Evolutionary conservation across 2,888 invertebrate species (phyloP).

Genomic region (Ernsta delagoae): DNA sequence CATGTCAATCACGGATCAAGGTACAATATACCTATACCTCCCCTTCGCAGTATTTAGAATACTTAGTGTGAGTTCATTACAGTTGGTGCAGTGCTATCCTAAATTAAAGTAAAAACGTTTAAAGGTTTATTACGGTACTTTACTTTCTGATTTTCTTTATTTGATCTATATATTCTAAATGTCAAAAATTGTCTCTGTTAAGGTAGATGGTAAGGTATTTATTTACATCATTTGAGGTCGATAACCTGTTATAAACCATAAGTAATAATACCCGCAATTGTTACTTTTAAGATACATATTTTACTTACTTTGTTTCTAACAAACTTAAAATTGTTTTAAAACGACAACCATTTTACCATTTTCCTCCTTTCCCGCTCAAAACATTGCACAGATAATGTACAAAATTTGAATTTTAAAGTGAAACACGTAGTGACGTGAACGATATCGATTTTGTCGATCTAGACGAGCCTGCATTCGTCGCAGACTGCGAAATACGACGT

Average conservation of each 20-base stretch:
- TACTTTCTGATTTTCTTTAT: too few relatives aligned
- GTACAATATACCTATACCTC: conserved; percentile 36
- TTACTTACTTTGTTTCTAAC: too few relatives aligned
- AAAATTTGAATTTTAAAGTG: conserved; percentile 13
- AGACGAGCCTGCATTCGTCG: conserved; percentile 14
- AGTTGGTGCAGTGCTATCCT: too few relatives aligned
- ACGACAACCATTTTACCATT: background rate
- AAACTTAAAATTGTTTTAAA: too few relatives aligned
- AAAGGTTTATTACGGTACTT: too few relatives aligned
- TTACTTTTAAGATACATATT: background rate
- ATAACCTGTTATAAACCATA: conserved; percentile 8
- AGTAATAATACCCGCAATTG: too few relatives aligned
- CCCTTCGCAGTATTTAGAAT: background rate
- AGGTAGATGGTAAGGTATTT: background rate
- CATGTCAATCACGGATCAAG: conserved; percentile 47
- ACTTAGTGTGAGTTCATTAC: too few relatives aligned
- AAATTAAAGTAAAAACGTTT: too few relatives aligned
- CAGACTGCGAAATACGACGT: conserved; percentile 29
- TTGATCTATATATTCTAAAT: too few relatives aligned
- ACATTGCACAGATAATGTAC: conserved; percentile 5
- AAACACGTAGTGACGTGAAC: background rate
- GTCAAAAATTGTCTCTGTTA: conserved; percentile 5
- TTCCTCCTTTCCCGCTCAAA: conserved; percentile 15
- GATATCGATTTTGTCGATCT: conserved; percentile 7
- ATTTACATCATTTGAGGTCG: conserved; percentile 34